Evolutionary conservation across 2,888 invertebrate genomes (phyloP), one percentile per base, ranked within the genome.

Genomic region (Monochamus alternatus): DNA sequence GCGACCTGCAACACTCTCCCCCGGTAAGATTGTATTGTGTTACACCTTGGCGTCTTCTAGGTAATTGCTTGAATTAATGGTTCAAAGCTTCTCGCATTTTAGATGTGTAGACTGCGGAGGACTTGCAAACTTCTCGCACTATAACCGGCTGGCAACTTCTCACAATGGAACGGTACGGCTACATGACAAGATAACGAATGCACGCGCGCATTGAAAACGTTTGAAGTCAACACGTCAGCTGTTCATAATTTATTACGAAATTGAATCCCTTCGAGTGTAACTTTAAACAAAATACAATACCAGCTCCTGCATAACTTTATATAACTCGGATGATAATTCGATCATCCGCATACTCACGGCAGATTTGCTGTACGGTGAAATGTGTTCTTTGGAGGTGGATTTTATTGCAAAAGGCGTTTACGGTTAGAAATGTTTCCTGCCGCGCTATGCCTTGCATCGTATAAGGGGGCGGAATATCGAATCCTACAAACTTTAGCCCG

Each of bases 221-320:
- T 81, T 81, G 81, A 81, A 81, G 81, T 78, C 74, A 79, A 73
- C 77, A 75, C 76, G 78, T 81, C 81, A 78, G 78, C 80, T 80
- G 81, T 80, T 78, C 77, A 81, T 81, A 81, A 81, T 81, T 78
- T 74, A 81, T 81, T 76, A 79, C 77, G 73, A 80, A 80, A 77
- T 80, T 78, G 81, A 79, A 79, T 76, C 77, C 78, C 73, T 71
- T 76, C 76, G 52, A 74, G 76, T 81, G 78, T 74, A 79, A 80
- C 69, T 80, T 79, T 75, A 74, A 77, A 78, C 78, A 78, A 69
- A 81, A 80, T 74, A 75, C 66, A 73, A 73, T 73, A 51, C 47
- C 44, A 31, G 73, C 66, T 38, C 47, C 47, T 60, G 47, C 74
- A 51, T 51, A 76, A 74, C 73, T 76, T 76, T 71, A 60, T 63